A percentile compares a stretch with the other conserved stretches of the same genome.
phyloP scores from a whole-genome alignment of 2,113 vertebrate species.

The Pimephales promelas region DNA sequence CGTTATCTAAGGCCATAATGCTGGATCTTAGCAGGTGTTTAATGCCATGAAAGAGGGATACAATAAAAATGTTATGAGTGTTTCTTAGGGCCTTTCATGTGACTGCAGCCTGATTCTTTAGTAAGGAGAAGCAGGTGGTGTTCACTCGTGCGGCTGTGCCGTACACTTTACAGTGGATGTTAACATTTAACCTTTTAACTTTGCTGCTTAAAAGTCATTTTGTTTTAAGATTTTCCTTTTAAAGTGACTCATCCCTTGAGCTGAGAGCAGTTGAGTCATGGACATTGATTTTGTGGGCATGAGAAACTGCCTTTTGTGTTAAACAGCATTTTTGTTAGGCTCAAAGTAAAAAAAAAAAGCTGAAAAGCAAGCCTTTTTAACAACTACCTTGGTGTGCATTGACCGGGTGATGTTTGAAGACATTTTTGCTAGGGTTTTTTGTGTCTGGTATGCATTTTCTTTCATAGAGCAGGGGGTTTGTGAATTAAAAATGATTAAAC shows the following conservation, averaged over 20 bases:
- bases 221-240: not conserved
- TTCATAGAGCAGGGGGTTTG: no score
- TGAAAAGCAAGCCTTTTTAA: not conserved
- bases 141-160: not conserved
- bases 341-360: conserved; percentile 7
- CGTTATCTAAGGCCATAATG: not conserved
- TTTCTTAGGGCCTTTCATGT: conserved; percentile 51
- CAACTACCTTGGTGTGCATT: not conserved
- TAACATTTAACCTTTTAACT: conserved; percentile 50
- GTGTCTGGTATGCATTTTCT: not conserved
- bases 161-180: not conserved
- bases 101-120: conserved; percentile 28
- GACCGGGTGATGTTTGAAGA: no score
- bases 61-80: conserved; percentile 38
- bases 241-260: not conserved
- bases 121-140: not conserved
- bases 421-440: not conserved
- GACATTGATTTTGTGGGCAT: not conserved
- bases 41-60: conserved; percentile 28
- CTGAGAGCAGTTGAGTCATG: not conserved
- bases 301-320: not conserved
- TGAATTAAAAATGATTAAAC: not conserved
- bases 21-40: conserved; percentile 30
- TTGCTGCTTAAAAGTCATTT: not conserved
- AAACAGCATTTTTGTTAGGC: not conserved